Evolutionary conservation across 2,888 invertebrate species (phyloP).

Genomic region (Brachynemurus nebulosus): DNA sequence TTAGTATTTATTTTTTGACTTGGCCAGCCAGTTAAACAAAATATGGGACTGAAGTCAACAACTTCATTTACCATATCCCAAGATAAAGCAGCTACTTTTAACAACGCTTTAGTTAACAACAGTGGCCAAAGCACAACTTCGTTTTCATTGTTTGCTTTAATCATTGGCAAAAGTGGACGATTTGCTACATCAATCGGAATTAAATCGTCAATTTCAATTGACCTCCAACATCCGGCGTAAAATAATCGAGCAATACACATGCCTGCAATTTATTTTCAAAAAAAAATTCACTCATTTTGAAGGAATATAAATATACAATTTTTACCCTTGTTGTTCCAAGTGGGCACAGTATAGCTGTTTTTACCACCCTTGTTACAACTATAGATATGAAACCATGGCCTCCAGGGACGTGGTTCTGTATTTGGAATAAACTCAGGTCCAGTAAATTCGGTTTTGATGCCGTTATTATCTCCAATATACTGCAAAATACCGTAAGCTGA

Average conservation of each 20-base stretch:
- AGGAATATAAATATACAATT: background rate
- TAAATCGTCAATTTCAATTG: conserved; percentile 33
- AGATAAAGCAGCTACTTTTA: conserved; percentile 31
- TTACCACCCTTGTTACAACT: conserved; percentile 31
- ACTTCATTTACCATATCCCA: conserved; percentile 27
- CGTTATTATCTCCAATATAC: conserved; percentile 28
- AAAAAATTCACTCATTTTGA: background rate
- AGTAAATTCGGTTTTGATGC: conserved; percentile 24
- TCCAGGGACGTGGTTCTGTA: conserved; percentile 26
- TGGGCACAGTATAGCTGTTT: conserved; percentile 27
- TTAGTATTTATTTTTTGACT: conserved; percentile 22
- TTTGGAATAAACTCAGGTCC: conserved; percentile 25
- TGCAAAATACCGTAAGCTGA: conserved; percentile 28
- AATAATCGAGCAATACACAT: conserved; percentile 35
- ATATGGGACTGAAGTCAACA: conserved; percentile 31
- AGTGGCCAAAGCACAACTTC: conserved; percentile 32
- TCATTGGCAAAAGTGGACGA: conserved; percentile 29
- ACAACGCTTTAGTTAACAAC: conserved; percentile 32
- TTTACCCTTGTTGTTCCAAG: conserved; percentile 28
- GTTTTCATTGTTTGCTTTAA: conserved; percentile 15
- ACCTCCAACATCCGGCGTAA: conserved; percentile 35
- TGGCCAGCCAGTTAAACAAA: conserved; percentile 34
- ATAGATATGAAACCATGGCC: conserved; percentile 35
- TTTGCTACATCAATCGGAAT: conserved; percentile 30
- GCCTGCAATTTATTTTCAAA: conserved; percentile 23